Evolutionary conservation across 1,140 invertebrate genomes (phyloP), one percentile per base, ranked within the genome.

Genomic region (Temnothorax curvispinosus): DNA sequence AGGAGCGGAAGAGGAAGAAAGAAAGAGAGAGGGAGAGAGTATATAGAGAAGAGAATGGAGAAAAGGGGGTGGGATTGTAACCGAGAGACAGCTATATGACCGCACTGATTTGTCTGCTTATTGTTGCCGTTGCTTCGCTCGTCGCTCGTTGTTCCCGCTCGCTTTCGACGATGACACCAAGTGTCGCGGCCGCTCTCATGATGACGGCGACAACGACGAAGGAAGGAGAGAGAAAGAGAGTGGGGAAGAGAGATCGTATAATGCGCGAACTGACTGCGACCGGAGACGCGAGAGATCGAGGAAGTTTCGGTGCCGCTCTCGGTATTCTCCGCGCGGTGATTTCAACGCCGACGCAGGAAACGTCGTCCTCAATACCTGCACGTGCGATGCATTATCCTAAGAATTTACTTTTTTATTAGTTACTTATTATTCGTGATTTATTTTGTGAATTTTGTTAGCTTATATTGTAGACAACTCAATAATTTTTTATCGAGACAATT

Each of bases 51-150:
- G 77, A 50, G 65, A 56, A 80, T 58, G 64, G 60, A 87, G 80
- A 88, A 76, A 72, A 58, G 72, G 81, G 56, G 76, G 56, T 74
- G 84, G 71, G 82, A 90, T 86, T 88, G 76, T 87, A 90, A 54
- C 52, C 78, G 62, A 87, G 74, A 71, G 90, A 91, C 89, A 91
- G 90, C 89, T 91, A 91, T 91, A 91, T 89, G 90, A 91, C 80
- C 89, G 89, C 88, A 91, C 90, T 91, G 90, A 91, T 91, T 91
- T 91, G 90, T 91, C 90, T 87, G 90, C 85, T 91, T 91, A 91
- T 91, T 91, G 90, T 91, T 91, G 87, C 84, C 87, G 77, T 87
- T 80, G 69, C 62, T 60, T 80, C 58, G 82, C 67, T 80, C 72
- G 77, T 90, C 47, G 77, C 80, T 82, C 78, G 74, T 76, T 84